These are phyloP conservation scores for Ceratina japonica DNA, from an alignment of 1,140 invertebrate species.

Conservation along the genomic window DNA sequence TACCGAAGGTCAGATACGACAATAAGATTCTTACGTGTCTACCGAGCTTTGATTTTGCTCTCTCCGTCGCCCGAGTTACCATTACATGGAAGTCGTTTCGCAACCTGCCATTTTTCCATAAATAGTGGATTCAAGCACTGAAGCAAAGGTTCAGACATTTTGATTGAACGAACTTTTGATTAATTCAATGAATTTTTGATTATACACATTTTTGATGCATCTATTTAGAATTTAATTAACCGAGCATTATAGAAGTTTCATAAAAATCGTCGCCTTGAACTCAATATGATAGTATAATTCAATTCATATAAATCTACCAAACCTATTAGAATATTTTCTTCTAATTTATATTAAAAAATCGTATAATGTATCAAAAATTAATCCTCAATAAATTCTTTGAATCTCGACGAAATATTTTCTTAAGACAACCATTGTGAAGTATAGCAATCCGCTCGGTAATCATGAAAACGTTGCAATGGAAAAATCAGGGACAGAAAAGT, in stretches of 20 bases:
- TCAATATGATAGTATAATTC: too few species aligned
- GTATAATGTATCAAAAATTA: too few species aligned
- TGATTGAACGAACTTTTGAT: not conserved
- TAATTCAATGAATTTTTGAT: not conserved
- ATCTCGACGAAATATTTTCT: not conserved
- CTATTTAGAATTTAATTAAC: not conserved
- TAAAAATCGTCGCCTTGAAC: too few species aligned
- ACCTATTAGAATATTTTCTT: too few species aligned
- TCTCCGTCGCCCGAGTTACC: constrained; percentile 44
- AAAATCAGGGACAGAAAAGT: not conserved
- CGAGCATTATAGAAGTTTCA: too few species aligned
- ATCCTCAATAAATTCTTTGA: not conserved
- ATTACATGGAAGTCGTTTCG: constrained; percentile 42
- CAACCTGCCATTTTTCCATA: constrained; percentile 39
- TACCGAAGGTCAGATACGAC: constrained; percentile 63
- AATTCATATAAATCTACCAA: too few species aligned
- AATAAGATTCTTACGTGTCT: constrained; percentile 58
- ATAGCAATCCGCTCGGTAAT: not conserved
- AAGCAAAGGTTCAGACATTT: not conserved
- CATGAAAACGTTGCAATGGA: constrained; percentile 3
- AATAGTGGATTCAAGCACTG: constrained; percentile 31
- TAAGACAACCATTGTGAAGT: not conserved
- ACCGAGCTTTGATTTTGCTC: constrained; percentile 54
- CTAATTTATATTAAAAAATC: too few species aligned
- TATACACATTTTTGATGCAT: not conserved